Percentiles rank a stretch among this genome's conserved stretches.
Evolutionary conservation across 2,113 vertebrate species (phyloP).

Genomic region (Microcebus tavaratra): DNA sequence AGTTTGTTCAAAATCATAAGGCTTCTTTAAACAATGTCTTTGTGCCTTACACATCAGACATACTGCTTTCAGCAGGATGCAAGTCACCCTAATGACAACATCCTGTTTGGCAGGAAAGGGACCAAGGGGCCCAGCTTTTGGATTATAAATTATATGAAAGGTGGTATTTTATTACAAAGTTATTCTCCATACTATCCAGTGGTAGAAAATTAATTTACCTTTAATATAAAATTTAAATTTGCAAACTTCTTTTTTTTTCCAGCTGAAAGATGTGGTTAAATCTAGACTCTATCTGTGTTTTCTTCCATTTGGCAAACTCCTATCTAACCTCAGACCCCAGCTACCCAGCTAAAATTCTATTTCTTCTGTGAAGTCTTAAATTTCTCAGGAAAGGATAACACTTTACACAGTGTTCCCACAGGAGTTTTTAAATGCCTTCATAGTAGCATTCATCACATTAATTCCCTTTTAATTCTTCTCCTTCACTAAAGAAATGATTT

Average conservation of each 20-base stretch:
- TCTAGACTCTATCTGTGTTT: background rate
- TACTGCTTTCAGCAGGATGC: constrained; percentile 80
- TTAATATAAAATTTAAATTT: background rate
- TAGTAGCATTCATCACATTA: background rate
- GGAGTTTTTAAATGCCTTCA: background rate
- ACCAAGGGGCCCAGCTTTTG: background rate
- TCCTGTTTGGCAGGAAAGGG: constrained; percentile 68
- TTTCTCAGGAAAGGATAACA: background rate
- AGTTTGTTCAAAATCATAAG: constrained; percentile 84
- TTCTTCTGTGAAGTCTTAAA: background rate
- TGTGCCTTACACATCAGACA: constrained; percentile 79
- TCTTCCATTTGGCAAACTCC: background rate
- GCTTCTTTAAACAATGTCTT: constrained; percentile 82
- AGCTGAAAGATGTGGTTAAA: background rate
- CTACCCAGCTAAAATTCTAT: background rate
- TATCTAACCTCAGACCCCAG: background rate
- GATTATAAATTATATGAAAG: background rate
- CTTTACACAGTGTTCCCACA: background rate
- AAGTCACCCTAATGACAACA: constrained; percentile 76
- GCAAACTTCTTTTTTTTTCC: background rate
- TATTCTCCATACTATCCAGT: background rate
- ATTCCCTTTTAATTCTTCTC: background rate
- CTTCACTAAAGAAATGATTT: background rate
- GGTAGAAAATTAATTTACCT: background rate
- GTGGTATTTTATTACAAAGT: background rate